Conservation (phyloP, 1,140 invertebrate genomes). For the Papilio aristodemus region DNA sequence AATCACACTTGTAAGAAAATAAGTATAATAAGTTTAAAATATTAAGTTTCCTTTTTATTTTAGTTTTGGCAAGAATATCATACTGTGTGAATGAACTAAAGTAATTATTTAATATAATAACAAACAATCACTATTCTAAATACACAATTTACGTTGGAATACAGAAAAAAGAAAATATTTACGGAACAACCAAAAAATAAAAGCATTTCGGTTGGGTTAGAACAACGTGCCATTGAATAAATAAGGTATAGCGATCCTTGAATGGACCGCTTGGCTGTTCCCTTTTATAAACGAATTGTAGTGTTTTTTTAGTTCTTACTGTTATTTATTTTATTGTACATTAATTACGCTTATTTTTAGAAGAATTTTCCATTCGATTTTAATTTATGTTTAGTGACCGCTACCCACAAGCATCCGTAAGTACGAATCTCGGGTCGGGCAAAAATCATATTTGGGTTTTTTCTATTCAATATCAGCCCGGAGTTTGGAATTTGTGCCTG, state of each 20-base stretch:
- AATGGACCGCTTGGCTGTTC: slow-evolving; percentile 1
- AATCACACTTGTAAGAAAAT: no score
- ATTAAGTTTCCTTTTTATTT: no score
- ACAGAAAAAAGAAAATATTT: slow-evolving; percentile 1
- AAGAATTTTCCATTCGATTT: not conserved
- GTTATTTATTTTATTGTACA: not conserved
- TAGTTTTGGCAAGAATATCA: no score
- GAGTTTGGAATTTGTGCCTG: no score
- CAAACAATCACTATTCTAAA: not conserved
- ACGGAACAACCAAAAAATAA: not conserved
- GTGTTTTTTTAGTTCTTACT: not conserved
- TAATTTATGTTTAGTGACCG: no score
- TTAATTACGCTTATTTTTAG: slow-evolving; percentile 1
- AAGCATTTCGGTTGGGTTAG: not conserved
- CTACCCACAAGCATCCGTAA: no score
- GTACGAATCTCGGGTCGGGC: no score
- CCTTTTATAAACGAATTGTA: slow-evolving; percentile 5
- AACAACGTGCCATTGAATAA: slow-evolving; percentile 14
- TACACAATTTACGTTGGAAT: slow-evolving; percentile 4
- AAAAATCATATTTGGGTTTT: no score
- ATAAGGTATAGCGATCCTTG: not conserved
- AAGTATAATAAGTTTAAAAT: no score
- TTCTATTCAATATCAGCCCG: no score
- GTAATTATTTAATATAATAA: slow-evolving; percentile 31
- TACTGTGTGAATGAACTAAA: no score